Percentiles rank a stretch among this genome's conserved stretches.
These are phyloP conservation scores for Epinephelus awoara DNA, from an alignment of 2,797 vertebrate genomes.

Conservation along the genomic window DNA sequence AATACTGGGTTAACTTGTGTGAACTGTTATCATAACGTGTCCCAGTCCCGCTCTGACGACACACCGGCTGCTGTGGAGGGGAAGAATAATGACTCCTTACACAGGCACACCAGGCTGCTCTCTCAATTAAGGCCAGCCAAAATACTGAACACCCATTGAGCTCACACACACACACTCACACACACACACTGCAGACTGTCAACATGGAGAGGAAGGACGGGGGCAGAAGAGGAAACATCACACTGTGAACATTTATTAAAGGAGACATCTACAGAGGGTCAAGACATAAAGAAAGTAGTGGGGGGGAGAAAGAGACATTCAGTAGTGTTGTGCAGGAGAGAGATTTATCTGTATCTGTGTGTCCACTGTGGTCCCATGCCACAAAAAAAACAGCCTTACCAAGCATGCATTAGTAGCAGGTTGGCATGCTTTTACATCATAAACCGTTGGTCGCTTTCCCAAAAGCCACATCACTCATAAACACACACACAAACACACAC, in stretches of 20 bases:
- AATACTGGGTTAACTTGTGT: constrained; percentile 75
- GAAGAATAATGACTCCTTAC: constrained; percentile 62
- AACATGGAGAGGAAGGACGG: constrained; percentile 60
- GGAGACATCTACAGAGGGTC: constrained; percentile 69
- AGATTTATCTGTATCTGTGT: constrained; percentile 60
- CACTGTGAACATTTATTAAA: constrained; percentile 70
- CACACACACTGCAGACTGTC: constrained; percentile 40
- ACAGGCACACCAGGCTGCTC: constrained; percentile 56
- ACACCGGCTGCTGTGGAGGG: constrained; percentile 32
- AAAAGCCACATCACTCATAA: constrained; percentile 56
- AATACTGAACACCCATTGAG: constrained; percentile 55
- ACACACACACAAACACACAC: constrained; percentile 38
- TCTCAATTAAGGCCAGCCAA: constrained; percentile 66
- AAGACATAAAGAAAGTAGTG: constrained; percentile 55
- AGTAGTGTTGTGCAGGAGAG: constrained; percentile 36
- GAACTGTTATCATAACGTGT: constrained; percentile 68
- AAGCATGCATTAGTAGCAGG: constrained; percentile 77
- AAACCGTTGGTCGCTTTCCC: constrained; percentile 76
- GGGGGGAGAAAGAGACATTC: constrained; percentile 8
- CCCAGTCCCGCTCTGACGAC: constrained; percentile 56
- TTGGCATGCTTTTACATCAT: constrained; percentile 79
- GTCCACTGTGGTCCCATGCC: constrained; percentile 50
- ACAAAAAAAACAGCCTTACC: constrained; percentile 56
- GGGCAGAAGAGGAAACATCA: constrained; percentile 65
- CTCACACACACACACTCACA: constrained; percentile 19